These are phyloP conservation scores for Loripinus fragilis DNA, from an alignment of 2,888 invertebrate genomes.

Conservation along the genomic window DNA sequence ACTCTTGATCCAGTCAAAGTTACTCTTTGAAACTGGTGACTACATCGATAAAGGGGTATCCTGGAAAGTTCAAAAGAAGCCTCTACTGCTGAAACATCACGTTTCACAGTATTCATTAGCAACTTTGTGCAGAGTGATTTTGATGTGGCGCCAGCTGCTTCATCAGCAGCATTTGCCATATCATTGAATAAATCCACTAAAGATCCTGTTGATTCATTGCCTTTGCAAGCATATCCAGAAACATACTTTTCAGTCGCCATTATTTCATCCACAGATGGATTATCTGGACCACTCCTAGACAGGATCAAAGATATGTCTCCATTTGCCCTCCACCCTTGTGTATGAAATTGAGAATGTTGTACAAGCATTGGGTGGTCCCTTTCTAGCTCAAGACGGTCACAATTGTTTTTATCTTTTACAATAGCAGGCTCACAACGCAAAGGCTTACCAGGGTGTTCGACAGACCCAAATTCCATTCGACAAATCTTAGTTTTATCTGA, in stretches of 20 bases:
- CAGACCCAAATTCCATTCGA: conserved; percentile 59
- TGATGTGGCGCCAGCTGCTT: not conserved
- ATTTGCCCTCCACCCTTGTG: conserved; percentile 26
- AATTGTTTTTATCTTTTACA: conserved; percentile 58
- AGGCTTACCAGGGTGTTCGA: conserved; percentile 24
- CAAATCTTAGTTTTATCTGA: conserved; percentile 21
- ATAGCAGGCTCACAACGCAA: conserved; percentile 37
- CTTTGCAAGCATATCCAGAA: conserved; percentile 58
- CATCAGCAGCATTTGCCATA: not conserved
- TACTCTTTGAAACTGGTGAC: conserved; percentile 47
- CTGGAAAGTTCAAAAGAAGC: conserved; percentile 42
- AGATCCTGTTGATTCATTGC: conserved; percentile 58
- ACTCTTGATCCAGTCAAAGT: conserved; percentile 45
- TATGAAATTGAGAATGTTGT: conserved; percentile 24
- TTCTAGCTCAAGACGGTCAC: conserved; percentile 40
- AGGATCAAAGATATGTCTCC: not conserved
- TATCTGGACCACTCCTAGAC: not conserved
- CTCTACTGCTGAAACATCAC: conserved; percentile 55
- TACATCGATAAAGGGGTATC: conserved; percentile 38
- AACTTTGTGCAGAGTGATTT: conserved; percentile 48
- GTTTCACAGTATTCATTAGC: conserved; percentile 49
- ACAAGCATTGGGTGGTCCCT: conserved; percentile 8
- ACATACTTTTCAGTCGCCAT: conserved; percentile 48
- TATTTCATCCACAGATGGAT: conserved; percentile 52
- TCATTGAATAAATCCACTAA: conserved; percentile 42